phyloP scores from a whole-genome alignment of 2,113 vertebrate species.

The Himantopus leucocephalus region DNA sequence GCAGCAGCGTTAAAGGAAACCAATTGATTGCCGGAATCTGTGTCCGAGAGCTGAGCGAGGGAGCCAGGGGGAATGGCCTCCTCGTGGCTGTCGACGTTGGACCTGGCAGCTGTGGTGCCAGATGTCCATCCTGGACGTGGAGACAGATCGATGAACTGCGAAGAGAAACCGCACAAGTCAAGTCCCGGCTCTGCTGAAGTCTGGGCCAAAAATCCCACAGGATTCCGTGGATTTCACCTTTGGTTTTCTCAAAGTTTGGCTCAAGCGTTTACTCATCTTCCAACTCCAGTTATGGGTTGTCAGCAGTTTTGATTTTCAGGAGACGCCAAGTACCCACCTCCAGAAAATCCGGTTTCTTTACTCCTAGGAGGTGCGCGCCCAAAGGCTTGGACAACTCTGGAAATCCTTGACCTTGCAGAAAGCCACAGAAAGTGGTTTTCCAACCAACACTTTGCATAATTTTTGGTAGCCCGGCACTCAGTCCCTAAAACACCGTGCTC shows the following conservation, averaged over 20 bases:
- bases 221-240: neutral
- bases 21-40: neutral
- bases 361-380: neutral
- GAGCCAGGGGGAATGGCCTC: neutral
- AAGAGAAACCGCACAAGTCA: rapidly evolving
- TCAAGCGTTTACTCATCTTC: neutral
- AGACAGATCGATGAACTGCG: neutral
- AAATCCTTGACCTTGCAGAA: neutral
- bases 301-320: neutral
- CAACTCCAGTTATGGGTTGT: neutral
- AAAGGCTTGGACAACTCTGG: neutral
- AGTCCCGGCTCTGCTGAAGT: neutral
- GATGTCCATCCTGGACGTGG: rapidly evolving
- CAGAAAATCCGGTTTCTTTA: neutral
- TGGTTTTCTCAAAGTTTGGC: neutral
- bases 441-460: neutral
- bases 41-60: neutral
- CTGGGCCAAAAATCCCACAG: neutral
- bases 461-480: neutral
- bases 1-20: neutral
- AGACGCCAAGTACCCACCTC: neutral
- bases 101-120: rapidly evolving
- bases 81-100: rapidly evolving
- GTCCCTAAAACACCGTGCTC: neutral
- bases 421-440: neutral